A percentile compares a stretch with the other conserved stretches of the same genome.
These are phyloP conservation scores for Caradrina clavipalpis DNA, from an alignment of 2,888 invertebrate genomes.

Conservation along the genomic window DNA sequence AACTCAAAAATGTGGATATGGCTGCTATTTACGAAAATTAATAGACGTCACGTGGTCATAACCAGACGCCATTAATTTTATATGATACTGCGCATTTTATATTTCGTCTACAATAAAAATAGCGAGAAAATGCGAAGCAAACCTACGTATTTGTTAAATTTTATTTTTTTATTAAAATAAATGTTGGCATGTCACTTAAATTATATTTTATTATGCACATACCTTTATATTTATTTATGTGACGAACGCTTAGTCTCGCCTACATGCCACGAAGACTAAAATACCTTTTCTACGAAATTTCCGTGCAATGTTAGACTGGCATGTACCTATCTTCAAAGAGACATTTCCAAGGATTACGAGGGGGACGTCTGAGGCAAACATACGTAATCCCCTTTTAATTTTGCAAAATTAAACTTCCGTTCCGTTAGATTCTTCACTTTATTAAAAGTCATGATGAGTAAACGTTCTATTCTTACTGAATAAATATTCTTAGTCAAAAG, in stretches of 20 bases:
- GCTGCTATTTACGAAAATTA: conserved; percentile 44
- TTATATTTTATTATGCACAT: not conserved
- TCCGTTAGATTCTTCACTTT: not conserved
- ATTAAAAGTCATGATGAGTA: conserved; percentile 20
- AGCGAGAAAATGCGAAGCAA: conserved; percentile 25
- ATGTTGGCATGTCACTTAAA: conserved; percentile 6
- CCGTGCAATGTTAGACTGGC: conserved; percentile 14
- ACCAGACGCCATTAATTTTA: conserved; percentile 45
- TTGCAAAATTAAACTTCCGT: conserved; percentile 28
- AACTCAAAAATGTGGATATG: conserved; percentile 44
- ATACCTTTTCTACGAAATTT: conserved; percentile 35
- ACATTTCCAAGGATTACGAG: conserved; percentile 42
- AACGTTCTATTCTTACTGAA: not conserved
- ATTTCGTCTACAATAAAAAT: conserved; percentile 43
- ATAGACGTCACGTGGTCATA: conserved; percentile 54
- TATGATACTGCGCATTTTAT: conserved; percentile 37
- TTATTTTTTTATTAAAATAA: conserved; percentile 23
- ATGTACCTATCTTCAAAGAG: conserved; percentile 48
- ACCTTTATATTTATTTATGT: conserved; percentile 14
- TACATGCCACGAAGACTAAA: conserved; percentile 24
- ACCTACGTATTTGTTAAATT: conserved; percentile 26
- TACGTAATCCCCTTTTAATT: conserved; percentile 42
- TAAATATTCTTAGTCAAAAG: conserved; percentile 1
- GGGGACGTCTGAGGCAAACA: conserved; percentile 26
- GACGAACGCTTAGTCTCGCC: conserved; percentile 14